phyloP scores from a whole-genome alignment of 2,113 vertebrate genomes.

The Psophia crepitans region DNA sequence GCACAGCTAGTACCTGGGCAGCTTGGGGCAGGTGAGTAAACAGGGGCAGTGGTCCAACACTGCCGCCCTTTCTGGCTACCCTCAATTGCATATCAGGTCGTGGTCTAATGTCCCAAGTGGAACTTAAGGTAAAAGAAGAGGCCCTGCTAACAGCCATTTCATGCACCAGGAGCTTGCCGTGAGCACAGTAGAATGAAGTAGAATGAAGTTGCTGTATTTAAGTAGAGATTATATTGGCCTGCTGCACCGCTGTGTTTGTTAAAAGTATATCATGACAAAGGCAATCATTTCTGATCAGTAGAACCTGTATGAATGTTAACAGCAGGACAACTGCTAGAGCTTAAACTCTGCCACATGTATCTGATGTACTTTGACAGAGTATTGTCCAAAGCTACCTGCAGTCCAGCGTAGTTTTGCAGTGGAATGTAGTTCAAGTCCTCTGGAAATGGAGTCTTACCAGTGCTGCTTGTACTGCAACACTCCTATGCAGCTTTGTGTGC shows the following conservation, averaged over 20 bases:
- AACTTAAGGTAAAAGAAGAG: neutral
- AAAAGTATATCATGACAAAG: neutral
- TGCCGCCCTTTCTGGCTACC: neutral
- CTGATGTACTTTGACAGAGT: neutral
- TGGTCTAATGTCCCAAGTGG: neutral
- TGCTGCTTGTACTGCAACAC: neutral
- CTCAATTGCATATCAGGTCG: fast-evolving
- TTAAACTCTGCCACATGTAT: fast-evolving
- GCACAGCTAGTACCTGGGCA: neutral
- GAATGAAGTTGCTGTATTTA: fast-evolving
- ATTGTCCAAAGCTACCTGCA: neutral
- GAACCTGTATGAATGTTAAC: neutral
- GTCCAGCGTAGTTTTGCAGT: neutral
- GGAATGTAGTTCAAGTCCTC: neutral
- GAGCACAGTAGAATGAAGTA: fast-evolving
- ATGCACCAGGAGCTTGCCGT: neutral
- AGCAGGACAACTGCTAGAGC: neutral
- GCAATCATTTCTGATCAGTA: neutral
- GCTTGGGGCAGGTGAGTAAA: neutral
- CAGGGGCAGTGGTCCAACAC: neutral
- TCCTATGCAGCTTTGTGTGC: neutral
- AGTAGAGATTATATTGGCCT: neutral
- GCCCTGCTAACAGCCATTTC: neutral
- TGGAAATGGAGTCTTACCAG: neutral
- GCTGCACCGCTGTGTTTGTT: neutral